These are phyloP conservation scores for Coranthus polyacanthus DNA, from an alignment of 2,797 vertebrate genomes.

Conservation along the genomic window DNA sequence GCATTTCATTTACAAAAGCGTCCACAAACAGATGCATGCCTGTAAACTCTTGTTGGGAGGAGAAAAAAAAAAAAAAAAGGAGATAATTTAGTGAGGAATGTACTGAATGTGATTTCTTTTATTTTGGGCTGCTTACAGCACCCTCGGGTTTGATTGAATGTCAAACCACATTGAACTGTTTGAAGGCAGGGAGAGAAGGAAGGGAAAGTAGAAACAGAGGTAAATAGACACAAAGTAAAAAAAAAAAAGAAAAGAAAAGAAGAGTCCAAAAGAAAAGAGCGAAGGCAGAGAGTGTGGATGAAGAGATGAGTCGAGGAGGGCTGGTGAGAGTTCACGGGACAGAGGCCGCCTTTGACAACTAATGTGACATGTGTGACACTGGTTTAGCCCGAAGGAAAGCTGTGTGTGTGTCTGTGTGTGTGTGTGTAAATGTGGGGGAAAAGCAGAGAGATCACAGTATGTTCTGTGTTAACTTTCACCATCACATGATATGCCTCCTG, in stretches of 20 bases:
- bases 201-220: conserved; percentile 10
- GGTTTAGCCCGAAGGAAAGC: conserved; percentile 74
- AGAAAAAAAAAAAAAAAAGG: neutral
- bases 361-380: conserved; percentile 82
- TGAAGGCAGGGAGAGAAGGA: conserved; percentile 34
- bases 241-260: neutral
- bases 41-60: conserved; percentile 1
- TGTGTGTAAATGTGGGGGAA: conserved; percentile 31
- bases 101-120: conserved; percentile 59
- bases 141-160: conserved; percentile 54
- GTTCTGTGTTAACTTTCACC: conserved; percentile 53
- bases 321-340: conserved; percentile 70
- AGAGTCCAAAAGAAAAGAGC: conserved; percentile 2
- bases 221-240: neutral
- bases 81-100: conserved; percentile 55
- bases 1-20: conserved; percentile 10
- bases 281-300: conserved; percentile 12
- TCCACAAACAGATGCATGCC: conserved; percentile 39
- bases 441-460: conserved; percentile 63
- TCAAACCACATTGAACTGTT: conserved; percentile 53
- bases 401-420: conserved; percentile 49
- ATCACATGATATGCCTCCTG: conserved; percentile 76
- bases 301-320: conserved; percentile 44
- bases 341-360: conserved; percentile 78
- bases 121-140: conserved; percentile 33